Conservation (phyloP, 1,140 invertebrate species). For the Drosophila pectinifera region DNA sequence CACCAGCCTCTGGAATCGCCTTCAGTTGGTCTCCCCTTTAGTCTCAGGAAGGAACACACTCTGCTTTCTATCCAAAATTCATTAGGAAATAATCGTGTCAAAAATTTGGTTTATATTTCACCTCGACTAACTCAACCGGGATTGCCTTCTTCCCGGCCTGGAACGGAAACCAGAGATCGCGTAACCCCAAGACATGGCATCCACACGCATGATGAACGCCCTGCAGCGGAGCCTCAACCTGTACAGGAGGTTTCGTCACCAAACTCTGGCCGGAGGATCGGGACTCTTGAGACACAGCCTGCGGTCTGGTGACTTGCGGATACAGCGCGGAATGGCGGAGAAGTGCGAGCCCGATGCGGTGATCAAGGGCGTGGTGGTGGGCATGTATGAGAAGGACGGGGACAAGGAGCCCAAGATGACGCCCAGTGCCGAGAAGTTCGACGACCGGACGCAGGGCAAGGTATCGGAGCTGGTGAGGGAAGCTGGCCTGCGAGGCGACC, state of each 20-base stretch:
- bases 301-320: neutral
- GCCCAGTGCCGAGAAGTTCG: slow-evolving; percentile 82
- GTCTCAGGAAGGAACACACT: slow-evolving; percentile 17
- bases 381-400: slow-evolving; percentile 79
- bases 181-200: slow-evolving; percentile 9
- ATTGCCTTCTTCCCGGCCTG: slow-evolving; percentile 1
- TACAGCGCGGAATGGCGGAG: slow-evolving; percentile 1
- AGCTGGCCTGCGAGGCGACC: slow-evolving; percentile 64
- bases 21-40: slow-evolving; percentile 16
- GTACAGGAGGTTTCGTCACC: slow-evolving; percentile 11
- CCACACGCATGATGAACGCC: slow-evolving; percentile 25
- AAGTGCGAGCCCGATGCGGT: slow-evolving; percentile 26
- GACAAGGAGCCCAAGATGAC: slow-evolving; percentile 76
- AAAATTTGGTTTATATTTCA: slow-evolving; percentile 3
- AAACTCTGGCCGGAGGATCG: neutral
- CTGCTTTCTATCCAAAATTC: slow-evolving; percentile 25
- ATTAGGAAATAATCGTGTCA: slow-evolving; percentile 7
- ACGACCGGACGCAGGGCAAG: slow-evolving; percentile 82
- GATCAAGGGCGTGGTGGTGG: slow-evolving; percentile 84
- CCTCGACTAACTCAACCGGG: slow-evolving; percentile 1
- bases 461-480: slow-evolving; percentile 77
- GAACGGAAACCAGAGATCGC: slow-evolving; percentile 5
- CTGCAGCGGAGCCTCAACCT: slow-evolving; percentile 16
- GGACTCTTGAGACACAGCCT: neutral
- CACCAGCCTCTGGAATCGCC: neutral